Evolutionary conservation across 2,113 vertebrate genomes (phyloP).

Genomic region (Arizona elegans): DNA sequence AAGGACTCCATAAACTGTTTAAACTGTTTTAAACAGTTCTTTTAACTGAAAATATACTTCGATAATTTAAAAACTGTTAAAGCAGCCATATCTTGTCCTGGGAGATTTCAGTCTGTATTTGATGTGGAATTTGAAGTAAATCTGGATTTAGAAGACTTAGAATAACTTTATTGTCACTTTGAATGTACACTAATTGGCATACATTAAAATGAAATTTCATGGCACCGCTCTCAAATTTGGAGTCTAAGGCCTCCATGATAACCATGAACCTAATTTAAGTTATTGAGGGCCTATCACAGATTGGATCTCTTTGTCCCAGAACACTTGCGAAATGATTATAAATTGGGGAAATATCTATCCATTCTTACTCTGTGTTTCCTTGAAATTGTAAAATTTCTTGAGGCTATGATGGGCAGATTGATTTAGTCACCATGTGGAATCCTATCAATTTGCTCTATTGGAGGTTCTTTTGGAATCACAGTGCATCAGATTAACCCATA

Average conservation of each 20-base stretch:
- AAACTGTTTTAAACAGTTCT: background rate
- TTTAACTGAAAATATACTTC: background rate
- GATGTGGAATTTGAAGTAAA: background rate
- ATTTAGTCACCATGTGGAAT: background rate
- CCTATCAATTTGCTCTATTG: background rate
- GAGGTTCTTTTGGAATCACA: background rate
- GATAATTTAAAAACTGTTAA: background rate
- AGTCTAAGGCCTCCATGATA: background rate
- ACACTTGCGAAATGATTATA: background rate
- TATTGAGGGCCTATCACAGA: background rate
- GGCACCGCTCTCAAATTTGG: background rate
- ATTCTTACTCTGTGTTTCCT: background rate
- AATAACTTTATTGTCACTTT: no score
- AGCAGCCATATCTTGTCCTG: background rate
- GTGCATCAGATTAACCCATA: background rate
- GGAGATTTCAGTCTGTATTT: background rate
- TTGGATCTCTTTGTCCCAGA: background rate
- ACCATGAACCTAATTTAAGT: background rate
- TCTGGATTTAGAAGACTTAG: background rate
- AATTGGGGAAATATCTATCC: background rate
- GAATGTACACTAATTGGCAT: no score
- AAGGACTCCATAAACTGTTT: background rate
- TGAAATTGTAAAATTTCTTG: background rate
- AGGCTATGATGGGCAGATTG: background rate
- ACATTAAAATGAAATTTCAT: no score